Evolutionary conservation across 2,113 vertebrate genomes (phyloP), one percentile per base, ranked within the genome.

Genomic region (Heterocephalus glaber): DNA sequence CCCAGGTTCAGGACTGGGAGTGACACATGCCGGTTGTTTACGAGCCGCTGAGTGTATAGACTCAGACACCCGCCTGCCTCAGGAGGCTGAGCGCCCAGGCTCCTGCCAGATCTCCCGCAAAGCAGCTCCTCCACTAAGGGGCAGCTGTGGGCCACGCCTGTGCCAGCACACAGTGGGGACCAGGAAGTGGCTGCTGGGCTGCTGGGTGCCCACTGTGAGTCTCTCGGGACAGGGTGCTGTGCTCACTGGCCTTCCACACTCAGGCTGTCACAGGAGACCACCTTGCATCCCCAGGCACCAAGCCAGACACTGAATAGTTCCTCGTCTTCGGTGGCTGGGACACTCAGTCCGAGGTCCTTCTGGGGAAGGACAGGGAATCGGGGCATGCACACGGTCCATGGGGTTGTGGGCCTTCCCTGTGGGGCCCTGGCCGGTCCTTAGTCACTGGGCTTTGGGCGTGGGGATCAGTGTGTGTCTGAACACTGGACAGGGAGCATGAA

Each of bases 111-210:
- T 13, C 24, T 24, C 49, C 9, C 0, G 0, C 38, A 9, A 11
- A 8, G 11, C 2, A 7, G 87, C 61, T 63, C 54, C 44, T 22
- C 33, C 63, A 2, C 14, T 63, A 72, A 54, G 1, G 44, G 19
- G 33, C 2, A 10, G 26, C 3, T 1, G 1, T 1, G 47, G 41
- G 24, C 2, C 0, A 9, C 5, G 41, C 33, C 33, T 17, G 11
- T 0, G 1, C 17, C 49, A 4, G 5, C 19, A 28, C 12, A 9
- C 19, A 2, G n/a, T 30, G 10, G 63, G 52, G 52, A 22, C 58
- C 60, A n/a, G 84, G 44, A 76, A 47, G 4, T 35, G 28, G 8
- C 41, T 35, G 10, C 41, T 4, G 54, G 9, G 22, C n/a, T n/a
- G n/a, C 41, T 6, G 35, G 0, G 20, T 12, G 2, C 19, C 86